Evolutionary conservation across 1,140 invertebrate genomes (phyloP).

Genomic region (Aphelinus certus): DNA sequence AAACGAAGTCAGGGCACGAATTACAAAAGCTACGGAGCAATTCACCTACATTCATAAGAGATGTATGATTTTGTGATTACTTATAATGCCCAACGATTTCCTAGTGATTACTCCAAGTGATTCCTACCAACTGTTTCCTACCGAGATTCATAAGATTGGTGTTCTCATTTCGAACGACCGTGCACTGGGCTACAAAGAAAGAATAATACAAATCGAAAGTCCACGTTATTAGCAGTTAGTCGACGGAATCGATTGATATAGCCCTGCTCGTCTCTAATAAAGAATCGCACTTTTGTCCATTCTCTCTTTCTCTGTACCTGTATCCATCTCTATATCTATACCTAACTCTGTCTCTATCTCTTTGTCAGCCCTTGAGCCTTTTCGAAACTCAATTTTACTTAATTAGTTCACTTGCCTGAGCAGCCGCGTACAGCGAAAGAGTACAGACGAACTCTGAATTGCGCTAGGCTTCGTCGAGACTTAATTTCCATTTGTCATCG

Average conservation of each 20-base stretch:
- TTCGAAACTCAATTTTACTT: conserved; percentile 35
- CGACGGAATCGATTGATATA: conserved; percentile 22
- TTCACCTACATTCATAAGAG: no score
- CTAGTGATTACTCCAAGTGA: no score
- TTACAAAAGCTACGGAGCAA: no score
- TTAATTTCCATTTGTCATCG: conserved; percentile 38
- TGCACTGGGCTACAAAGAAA: not conserved
- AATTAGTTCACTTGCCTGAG: conserved; percentile 34
- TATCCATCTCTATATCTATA: no score
- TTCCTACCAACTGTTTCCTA: no score
- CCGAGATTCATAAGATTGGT: no score
- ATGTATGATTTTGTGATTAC: no score
- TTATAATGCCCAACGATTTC: no score
- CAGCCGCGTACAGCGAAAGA: not conserved
- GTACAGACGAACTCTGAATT: conserved; percentile 3
- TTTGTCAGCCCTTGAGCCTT: conserved; percentile 4
- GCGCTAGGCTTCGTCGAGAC: conserved; percentile 19
- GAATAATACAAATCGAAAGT: conserved; percentile 29
- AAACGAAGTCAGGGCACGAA: no score
- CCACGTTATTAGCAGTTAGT: not conserved
- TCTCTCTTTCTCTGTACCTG: not conserved
- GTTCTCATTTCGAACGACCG: no score
- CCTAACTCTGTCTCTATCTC: not conserved
- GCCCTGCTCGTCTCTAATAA: not conserved
- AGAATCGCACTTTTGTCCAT: not conserved